A percentile compares a stretch with the other conserved stretches of the same genome.
phyloP scores from a whole-genome alignment of 2,888 invertebrate species.

The Cerastoderma edule region DNA sequence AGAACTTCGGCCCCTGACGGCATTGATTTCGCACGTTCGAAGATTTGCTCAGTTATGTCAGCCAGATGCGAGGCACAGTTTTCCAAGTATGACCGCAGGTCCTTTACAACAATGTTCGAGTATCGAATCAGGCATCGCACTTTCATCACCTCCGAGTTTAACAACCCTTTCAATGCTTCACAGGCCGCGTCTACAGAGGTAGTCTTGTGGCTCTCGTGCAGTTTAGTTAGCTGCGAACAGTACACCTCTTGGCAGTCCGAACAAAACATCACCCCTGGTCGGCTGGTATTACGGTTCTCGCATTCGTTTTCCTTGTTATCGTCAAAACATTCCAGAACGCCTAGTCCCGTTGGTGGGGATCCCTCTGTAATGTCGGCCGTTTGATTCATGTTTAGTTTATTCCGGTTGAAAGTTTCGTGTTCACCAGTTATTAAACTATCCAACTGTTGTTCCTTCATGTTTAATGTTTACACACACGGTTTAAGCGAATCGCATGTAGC shows the following conservation, averaged over 20 bases:
- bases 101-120: slow-evolving; percentile 41
- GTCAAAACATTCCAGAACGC: neutral
- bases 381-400: slow-evolving; percentile 15
- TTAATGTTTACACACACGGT: neutral
- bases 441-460: slow-evolving; percentile 15
- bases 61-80: slow-evolving; percentile 41
- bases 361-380: neutral
- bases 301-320: slow-evolving; percentile 3
- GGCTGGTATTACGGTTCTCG: neutral
- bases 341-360: neutral
- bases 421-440: neutral
- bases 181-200: slow-evolving; percentile 30
- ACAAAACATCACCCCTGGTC: slow-evolving; percentile 22
- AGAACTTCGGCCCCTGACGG: slow-evolving; percentile 35
- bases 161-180: slow-evolving; percentile 19
- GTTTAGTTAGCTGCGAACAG: slow-evolving; percentile 32
- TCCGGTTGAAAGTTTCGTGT: neutral
- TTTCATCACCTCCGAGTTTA: slow-evolving; percentile 27
- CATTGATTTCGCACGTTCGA: slow-evolving; percentile 32
- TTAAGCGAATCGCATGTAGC: neutral
- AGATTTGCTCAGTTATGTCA: slow-evolving; percentile 43
- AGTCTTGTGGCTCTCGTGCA: slow-evolving; percentile 30
- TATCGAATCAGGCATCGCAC: slow-evolving; percentile 45
- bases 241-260: slow-evolving; percentile 25
- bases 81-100: slow-evolving; percentile 47